Percentiles rank a stretch among this genome's conserved stretches.
Conservation (phyloP, 2,113 vertebrate genomes). For the Lepus americanus region DNA sequence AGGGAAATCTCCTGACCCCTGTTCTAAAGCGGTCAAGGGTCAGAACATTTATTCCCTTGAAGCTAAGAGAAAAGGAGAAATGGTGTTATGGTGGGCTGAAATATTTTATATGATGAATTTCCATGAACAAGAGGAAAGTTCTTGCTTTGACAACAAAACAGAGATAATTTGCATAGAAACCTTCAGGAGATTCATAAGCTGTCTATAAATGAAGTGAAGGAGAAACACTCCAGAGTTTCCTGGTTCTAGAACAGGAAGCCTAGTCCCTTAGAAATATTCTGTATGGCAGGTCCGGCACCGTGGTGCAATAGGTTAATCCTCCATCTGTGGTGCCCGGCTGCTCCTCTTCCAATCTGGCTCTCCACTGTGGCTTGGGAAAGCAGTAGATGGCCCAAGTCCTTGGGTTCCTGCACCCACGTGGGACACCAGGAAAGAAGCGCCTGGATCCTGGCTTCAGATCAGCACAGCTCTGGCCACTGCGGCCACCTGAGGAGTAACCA, state of each 20-base stretch:
- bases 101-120: not conserved
- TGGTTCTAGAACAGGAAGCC: not conserved
- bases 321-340: no score
- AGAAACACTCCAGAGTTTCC: slow-evolving; percentile 4
- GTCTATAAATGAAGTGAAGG: not conserved
- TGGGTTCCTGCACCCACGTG: no score
- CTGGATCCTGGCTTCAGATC: no score
- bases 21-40: not conserved
- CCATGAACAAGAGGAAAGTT: not conserved
- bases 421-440: no score
- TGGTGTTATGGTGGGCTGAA: not conserved
- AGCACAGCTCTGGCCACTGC: no score
- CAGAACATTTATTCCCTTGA: not conserved
- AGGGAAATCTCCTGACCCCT: not conserved
- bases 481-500: no score
- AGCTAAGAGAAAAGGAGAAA: slow-evolving; percentile 34
- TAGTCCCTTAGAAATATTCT: not conserved
- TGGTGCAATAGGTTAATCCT: no score
- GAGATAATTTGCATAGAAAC: not conserved
- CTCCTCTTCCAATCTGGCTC: no score
- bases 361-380: no score
- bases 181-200: not conserved
- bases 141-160: slow-evolving; percentile 12
- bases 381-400: no score
- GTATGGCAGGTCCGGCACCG: not conserved